phyloP scores from a whole-genome alignment of 1,140 invertebrate genomes.

The Scaptomyza graminum region DNA sequence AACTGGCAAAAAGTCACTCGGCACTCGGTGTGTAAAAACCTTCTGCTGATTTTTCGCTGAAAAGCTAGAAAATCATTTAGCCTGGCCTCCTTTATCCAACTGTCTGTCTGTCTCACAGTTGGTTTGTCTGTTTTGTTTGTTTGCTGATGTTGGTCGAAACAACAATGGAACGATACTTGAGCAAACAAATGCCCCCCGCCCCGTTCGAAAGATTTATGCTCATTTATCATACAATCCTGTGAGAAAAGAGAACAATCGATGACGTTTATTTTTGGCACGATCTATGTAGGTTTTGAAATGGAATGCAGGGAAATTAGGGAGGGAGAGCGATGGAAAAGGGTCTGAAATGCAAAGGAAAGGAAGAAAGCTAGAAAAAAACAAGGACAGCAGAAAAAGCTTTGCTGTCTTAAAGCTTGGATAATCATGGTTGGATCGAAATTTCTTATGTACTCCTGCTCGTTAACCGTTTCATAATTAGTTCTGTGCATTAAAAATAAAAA shows the following conservation, averaged over 20 bases:
- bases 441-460: neutral
- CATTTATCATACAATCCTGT: constrained; percentile 59
- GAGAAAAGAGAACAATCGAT: constrained; percentile 29
- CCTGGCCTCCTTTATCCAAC: constrained; percentile 18
- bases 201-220: constrained; percentile 30
- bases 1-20: constrained; percentile 78
- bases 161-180: constrained; percentile 55
- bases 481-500: neutral
- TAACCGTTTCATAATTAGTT: neutral
- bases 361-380: too few species aligned
- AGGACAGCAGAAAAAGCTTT: too few species aligned
- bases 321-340: neutral
- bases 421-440: neutral
- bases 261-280: constrained; percentile 57
- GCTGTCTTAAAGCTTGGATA: too few species aligned
- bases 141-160: neutral
- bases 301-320: neutral
- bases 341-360: neutral
- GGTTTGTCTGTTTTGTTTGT: constrained; percentile 39
- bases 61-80: constrained; percentile 72
- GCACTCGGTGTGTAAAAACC: constrained; percentile 20
- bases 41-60: constrained; percentile 51
- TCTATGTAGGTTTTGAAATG: constrained; percentile 11
- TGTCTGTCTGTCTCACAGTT: neutral
- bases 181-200: constrained; percentile 62